Conservation (phyloP, 2,888 invertebrate genomes). For the Lymantria monacha region DNA sequence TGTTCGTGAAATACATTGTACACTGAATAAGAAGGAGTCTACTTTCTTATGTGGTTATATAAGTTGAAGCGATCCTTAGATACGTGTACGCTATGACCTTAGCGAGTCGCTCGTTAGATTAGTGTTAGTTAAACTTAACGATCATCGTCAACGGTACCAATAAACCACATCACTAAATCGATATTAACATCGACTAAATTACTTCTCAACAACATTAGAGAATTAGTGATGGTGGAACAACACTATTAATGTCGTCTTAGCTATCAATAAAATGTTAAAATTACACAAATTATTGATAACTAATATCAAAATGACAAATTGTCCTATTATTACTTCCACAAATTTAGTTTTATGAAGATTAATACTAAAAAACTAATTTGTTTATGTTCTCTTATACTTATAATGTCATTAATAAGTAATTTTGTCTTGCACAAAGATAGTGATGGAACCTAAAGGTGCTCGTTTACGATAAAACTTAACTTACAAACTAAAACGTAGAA, state of each 20-base stretch:
- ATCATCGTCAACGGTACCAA: background rate
- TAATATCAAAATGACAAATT: no score
- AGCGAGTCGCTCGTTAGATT: constrained; percentile 36
- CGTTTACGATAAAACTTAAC: constrained; percentile 15
- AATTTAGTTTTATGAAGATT: no score
- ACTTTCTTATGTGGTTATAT: constrained; percentile 70
- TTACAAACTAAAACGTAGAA: constrained; percentile 62
- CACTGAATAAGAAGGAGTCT: constrained; percentile 51
- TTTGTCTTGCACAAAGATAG: background rate
- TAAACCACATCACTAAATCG: background rate
- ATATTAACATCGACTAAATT: background rate
- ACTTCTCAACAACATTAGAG: background rate
- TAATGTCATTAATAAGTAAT: background rate
- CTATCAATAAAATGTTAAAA: no score
- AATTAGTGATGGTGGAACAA: background rate
- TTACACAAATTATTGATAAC: no score
- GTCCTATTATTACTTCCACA: no score
- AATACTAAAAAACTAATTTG: no score
- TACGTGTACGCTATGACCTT: constrained; percentile 48
- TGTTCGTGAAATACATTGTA: constrained; percentile 38
- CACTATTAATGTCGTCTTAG: no score
- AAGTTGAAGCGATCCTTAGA: constrained; percentile 69
- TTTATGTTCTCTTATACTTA: background rate
- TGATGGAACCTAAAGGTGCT: background rate
- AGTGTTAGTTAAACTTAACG: constrained; percentile 53